These are phyloP conservation scores for Drosophila prostipennis DNA, from an alignment of 2,888 invertebrate genomes.

Conservation along the genomic window DNA sequence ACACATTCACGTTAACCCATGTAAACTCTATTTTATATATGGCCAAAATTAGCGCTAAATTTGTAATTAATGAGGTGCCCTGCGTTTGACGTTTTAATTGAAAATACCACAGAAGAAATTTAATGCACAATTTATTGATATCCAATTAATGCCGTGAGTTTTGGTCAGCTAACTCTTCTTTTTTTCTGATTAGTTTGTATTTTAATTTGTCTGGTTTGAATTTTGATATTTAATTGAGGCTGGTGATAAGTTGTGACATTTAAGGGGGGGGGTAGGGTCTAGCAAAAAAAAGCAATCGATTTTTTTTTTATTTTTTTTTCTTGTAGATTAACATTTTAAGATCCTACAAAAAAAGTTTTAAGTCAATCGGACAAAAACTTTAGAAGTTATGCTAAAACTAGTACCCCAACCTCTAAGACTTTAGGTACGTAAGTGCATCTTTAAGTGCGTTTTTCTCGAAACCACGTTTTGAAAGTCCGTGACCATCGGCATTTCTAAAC, in stretches of 20 bases:
- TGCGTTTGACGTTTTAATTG: conserved; percentile 69
- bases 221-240: conserved; percentile 21
- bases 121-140: conserved; percentile 53
- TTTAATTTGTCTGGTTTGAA: conserved; percentile 5
- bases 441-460: no score
- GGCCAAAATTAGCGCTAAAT: conserved; percentile 54
- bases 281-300: no score
- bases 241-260: conserved; percentile 27
- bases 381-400: no score
- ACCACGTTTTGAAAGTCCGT: no score
- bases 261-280: no score
- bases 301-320: no score
- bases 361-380: no score
- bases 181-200: background rate
- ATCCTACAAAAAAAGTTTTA: no score
- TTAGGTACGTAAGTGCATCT: no score
- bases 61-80: conserved; percentile 64
- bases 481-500: no score
- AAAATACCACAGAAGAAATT: conserved; percentile 50
- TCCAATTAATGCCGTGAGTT: conserved; percentile 37
- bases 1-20: background rate
- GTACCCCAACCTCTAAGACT: no score
- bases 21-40: conserved; percentile 31
- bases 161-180: conserved; percentile 12
- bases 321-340: no score